These are phyloP conservation scores for Zoanthus sociatus DNA, from an alignment of 92 coral and sea anemone genomes.

Conservation along the genomic window DNA sequence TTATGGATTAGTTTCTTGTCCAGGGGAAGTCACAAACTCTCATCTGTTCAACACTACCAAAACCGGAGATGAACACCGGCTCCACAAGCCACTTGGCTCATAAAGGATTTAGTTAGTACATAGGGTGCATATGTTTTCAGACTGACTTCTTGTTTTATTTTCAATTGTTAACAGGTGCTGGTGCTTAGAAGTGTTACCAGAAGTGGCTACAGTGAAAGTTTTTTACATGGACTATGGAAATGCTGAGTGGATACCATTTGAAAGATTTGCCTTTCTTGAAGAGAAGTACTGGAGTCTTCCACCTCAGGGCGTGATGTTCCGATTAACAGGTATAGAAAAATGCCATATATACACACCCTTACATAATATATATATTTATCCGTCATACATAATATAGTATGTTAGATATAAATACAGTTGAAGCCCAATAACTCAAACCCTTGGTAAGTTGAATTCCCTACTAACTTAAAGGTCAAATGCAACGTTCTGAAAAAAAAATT, in stretches of 20 bases:
- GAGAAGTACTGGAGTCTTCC: slow-evolving; percentile 66
- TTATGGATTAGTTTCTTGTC: no score
- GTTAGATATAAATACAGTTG: no score
- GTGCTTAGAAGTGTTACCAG: slow-evolving; percentile 69
- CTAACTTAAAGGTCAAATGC: neutral
- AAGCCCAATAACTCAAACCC: neutral
- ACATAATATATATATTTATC: no score
- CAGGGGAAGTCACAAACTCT: no score
- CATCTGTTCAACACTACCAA: no score
- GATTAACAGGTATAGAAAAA: slow-evolving; percentile 68
- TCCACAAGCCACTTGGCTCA: no score
- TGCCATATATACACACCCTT: no score
- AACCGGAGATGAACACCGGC: no score
- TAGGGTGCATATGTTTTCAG: no score
- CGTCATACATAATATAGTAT: no score
- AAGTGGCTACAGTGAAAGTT: slow-evolving; percentile 63
- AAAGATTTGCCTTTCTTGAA: slow-evolving; percentile 64
- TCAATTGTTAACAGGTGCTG: slow-evolving; percentile 75
- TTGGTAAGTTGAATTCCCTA: neutral
- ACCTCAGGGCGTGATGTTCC: slow-evolving; percentile 83
- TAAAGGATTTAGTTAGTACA: no score
- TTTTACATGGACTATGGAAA: slow-evolving; percentile 89
- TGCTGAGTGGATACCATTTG: slow-evolving; percentile 84
- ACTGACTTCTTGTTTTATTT: neutral
- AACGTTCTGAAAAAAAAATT: no score